Percentiles rank a stretch among this genome's conserved stretches.
Evolutionary conservation across 2,113 vertebrate species (phyloP).

Genomic region (Myiozetetes cayanensis): DNA sequence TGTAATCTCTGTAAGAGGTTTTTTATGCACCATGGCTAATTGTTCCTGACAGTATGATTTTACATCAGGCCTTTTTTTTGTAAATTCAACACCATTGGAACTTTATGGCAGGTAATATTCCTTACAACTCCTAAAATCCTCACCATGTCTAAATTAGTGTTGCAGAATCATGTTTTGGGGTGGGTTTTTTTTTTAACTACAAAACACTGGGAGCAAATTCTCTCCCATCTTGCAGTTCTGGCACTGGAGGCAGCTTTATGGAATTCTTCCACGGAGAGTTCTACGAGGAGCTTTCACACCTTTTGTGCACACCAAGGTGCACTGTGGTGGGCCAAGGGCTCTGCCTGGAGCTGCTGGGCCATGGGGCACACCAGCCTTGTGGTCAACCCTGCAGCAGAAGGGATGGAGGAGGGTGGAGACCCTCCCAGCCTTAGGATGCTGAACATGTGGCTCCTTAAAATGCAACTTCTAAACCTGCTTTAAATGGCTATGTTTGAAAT

Average conservation of each 20-base stretch:
- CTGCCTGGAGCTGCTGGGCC: background rate
- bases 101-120: slow-evolving; percentile 50
- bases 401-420: background rate
- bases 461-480: background rate
- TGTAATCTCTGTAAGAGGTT: slow-evolving; percentile 52
- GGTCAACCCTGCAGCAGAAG: background rate
- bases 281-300: background rate
- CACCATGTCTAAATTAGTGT: slow-evolving; percentile 13
- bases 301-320: background rate
- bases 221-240: background rate
- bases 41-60: slow-evolving; percentile 48
- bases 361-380: background rate
- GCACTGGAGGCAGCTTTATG: background rate
- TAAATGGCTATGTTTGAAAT: background rate
- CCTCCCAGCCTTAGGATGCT: background rate
- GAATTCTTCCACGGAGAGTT: background rate
- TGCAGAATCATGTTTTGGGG: background rate
- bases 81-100: slow-evolving; percentile 27
- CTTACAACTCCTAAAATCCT: slow-evolving; percentile 34
- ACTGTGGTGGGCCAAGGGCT: accelerated
- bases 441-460: background rate
- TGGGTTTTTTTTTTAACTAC: background rate
- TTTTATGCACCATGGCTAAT: slow-evolving; percentile 71
- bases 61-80: slow-evolving; percentile 44
- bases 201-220: background rate